Base-by-base conservation (phyloP, 2,797 vertebrate species). In the Columba guinea region DNA sequence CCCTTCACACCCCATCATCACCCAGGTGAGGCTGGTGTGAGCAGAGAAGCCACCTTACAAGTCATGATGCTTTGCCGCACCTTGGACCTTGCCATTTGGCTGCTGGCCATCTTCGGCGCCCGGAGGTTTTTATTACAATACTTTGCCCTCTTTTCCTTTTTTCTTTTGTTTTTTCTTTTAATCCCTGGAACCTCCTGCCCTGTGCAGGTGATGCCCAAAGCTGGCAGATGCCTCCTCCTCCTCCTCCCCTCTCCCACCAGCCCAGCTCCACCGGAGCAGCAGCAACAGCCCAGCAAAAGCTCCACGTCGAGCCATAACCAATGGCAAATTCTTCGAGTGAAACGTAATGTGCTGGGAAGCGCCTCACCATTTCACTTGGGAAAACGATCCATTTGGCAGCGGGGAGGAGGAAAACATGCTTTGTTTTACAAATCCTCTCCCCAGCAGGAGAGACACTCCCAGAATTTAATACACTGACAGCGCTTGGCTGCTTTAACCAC, bases 341-440 rank as follows among this genome's bases (percentile, higher is more conserved):
- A 18, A 96, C 87, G 93, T 96, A 85, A 96, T 91, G 87, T 64
- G 93, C 96, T 95, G 96, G 94, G 94, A 96, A 96, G 93, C 2
- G 20, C 90, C 87, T 96, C 95, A 76, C 84, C 93, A 28, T 84
- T 37, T 46, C 86, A 13, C 96, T 35, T 12, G 96, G 96, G 95
- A 95, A 95, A 93, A 79, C 0, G 70, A 92, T 90, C 77, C 13
- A 1, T 79, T 76, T 90, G 96, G 96, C 94, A 93, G 94, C 39
- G 0, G 86, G 60, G 88, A 91, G 90, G 93, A 96, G 94, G 95
- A 96, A 97, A 96, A 95, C 93, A 95, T 27, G 92, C 95, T 97
- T 96, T 95, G 94, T 95, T 95, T 95, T 94, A 95, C 95, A 96
- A 95, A 97, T 95, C 93, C 93, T 96, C 95, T 96, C 89, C 96